These are phyloP conservation scores for Drosophila biarmipes DNA, from an alignment of 1,140 invertebrate species.

Conservation along the genomic window DNA sequence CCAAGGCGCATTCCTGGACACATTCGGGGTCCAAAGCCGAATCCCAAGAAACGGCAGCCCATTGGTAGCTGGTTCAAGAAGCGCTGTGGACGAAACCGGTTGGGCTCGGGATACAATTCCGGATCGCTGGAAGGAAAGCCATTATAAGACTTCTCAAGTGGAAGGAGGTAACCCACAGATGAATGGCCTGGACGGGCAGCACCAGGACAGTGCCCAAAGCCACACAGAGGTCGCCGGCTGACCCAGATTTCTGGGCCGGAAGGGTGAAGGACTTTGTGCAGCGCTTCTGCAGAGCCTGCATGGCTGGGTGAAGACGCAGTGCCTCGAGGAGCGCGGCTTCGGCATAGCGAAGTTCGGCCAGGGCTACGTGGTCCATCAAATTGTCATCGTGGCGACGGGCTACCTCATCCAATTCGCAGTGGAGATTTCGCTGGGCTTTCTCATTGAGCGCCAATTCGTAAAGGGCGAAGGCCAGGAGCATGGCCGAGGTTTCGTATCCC, in stretches of 20 bases:
- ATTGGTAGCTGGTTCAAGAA: slow-evolving; percentile 86
- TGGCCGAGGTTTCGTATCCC: slow-evolving; percentile 74
- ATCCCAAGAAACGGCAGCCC: slow-evolving; percentile 88
- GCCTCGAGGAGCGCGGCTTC: slow-evolving; percentile 79
- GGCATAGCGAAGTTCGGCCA: slow-evolving; percentile 85
- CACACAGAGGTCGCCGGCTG: not conserved
- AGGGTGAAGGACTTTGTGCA: slow-evolving; percentile 58
- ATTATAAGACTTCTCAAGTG: not conserved
- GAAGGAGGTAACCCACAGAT: slow-evolving; percentile 42
- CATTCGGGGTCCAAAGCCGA: slow-evolving; percentile 89
- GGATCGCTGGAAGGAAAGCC: slow-evolving; percentile 84
- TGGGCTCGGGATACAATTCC: slow-evolving; percentile 86
- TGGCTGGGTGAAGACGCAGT: slow-evolving; percentile 65
- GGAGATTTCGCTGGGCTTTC: slow-evolving; percentile 85
- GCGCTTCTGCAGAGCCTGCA: slow-evolving; percentile 64
- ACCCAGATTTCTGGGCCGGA: slow-evolving; percentile 25
- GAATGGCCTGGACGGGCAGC: slow-evolving; percentile 64
- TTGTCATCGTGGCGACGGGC: slow-evolving; percentile 69
- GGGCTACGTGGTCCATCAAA: slow-evolving; percentile 80
- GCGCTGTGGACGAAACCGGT: slow-evolving; percentile 87
- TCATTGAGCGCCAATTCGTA: slow-evolving; percentile 85
- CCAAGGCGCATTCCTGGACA: slow-evolving; percentile 88
- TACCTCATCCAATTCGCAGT: slow-evolving; percentile 85
- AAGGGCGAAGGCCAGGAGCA: slow-evolving; percentile 56
- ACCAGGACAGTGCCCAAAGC: slow-evolving; percentile 43